A percentile compares a stretch with the other conserved stretches of the same genome.
These are phyloP conservation scores for Sicus ferrugineus DNA, from an alignment of 2,888 invertebrate genomes.

Conservation along the genomic window DNA sequence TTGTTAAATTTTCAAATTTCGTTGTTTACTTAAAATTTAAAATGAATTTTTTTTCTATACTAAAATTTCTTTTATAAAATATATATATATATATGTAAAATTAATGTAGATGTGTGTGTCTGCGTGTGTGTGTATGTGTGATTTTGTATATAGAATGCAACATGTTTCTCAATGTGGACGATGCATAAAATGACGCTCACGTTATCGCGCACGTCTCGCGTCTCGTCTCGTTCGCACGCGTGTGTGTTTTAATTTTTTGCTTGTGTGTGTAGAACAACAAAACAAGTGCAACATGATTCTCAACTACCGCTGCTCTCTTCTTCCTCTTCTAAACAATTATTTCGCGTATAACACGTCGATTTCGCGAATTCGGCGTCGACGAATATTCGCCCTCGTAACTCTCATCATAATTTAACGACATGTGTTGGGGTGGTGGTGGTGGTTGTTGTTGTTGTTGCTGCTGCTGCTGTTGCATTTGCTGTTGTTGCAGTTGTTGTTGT, in stretches of 20 bases:
- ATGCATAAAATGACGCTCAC: no score
- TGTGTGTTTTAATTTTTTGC: constrained; percentile 20
- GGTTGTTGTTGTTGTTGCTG: constrained; percentile 21
- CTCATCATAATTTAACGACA: constrained; percentile 91
- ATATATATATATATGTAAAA: constrained; percentile 31
- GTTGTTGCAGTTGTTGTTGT: constrained; percentile 6
- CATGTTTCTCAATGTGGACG: no score
- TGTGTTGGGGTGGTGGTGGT: constrained; percentile 71
- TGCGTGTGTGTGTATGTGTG: constrained; percentile 13
- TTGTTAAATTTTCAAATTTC: constrained; percentile 27
- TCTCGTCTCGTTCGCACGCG: no score
- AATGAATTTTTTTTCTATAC: background rate
- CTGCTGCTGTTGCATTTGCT: background rate
- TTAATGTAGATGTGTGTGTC: constrained; percentile 29
- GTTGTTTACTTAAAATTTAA: constrained; percentile 21
- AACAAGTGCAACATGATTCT: background rate
- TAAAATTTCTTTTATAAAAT: background rate
- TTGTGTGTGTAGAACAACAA: constrained; percentile 35
- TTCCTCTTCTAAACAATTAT: constrained; percentile 78
- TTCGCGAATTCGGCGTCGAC: constrained; percentile 91
- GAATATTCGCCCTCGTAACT: constrained; percentile 93
- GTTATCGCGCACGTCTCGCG: no score
- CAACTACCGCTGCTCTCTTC: background rate
- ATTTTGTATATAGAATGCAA: no score
- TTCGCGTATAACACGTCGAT: constrained; percentile 90